Evolutionary conservation across 2,888 invertebrate species (phyloP).

Genomic region (Rhaphigaster nebulosa): DNA sequence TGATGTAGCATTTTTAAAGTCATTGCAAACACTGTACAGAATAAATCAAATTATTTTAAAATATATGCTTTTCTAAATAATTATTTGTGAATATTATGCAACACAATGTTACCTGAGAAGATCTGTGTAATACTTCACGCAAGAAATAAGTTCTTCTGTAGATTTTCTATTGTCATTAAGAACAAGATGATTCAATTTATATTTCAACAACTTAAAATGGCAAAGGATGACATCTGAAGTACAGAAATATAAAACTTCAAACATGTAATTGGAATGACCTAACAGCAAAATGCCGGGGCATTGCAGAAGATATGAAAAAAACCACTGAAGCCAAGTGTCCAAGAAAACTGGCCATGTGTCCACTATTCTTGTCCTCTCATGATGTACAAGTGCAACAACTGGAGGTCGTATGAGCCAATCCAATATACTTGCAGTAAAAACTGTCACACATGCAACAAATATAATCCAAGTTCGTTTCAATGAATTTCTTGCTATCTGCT

Average conservation of each 20-base stretch:
- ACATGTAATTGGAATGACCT: conserved; percentile 60
- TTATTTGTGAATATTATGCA: background rate
- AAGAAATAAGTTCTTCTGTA: conserved; percentile 51
- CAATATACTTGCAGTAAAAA: background rate
- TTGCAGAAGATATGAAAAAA: conserved; percentile 54
- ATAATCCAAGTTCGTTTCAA: conserved; percentile 42
- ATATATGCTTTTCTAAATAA: background rate
- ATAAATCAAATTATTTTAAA: background rate
- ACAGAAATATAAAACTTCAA: conserved; percentile 61
- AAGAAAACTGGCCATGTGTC: conserved; percentile 60
- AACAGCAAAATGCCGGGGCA: conserved; percentile 54
- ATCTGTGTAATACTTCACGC: conserved; percentile 57
- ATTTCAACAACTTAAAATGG: conserved; percentile 60
- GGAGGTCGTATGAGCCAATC: conserved; percentile 46
- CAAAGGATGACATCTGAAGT: conserved; percentile 59
- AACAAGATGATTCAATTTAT: conserved; percentile 57
- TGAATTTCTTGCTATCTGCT: conserved; percentile 8
- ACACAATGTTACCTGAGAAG: conserved; percentile 55
- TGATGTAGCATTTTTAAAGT: conserved; percentile 43
- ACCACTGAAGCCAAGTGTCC: conserved; percentile 60
- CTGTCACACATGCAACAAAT: background rate
- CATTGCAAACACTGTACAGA: conserved; percentile 44
- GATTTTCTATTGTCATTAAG: background rate
- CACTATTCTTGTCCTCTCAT: conserved; percentile 59
- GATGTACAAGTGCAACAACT: background rate